Conservation (phyloP, 2,113 vertebrate genomes). For the Struthidea cinerea region DNA sequence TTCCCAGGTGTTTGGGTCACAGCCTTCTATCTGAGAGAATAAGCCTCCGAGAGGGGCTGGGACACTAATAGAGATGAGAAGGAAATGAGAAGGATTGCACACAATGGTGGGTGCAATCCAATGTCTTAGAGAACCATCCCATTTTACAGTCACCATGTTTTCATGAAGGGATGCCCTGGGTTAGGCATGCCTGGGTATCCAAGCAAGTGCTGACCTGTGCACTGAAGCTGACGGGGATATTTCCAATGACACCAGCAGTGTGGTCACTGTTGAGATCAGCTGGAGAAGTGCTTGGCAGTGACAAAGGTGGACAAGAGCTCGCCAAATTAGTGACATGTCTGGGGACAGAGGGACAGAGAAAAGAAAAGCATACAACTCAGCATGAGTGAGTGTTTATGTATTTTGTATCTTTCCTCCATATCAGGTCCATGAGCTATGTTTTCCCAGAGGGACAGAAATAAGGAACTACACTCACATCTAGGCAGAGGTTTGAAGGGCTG, state of each 20-base stretch:
- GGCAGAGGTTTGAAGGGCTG: background rate
- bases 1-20: background rate
- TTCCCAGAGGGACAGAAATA: background rate
- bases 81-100: background rate
- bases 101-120: background rate
- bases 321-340: accelerated
- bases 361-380: background rate
- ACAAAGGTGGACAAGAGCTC: background rate
- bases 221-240: accelerated
- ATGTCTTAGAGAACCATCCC: accelerated
- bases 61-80: background rate
- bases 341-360: background rate
- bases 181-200: background rate
- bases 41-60: background rate
- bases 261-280: background rate
- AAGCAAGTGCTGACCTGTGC: accelerated
- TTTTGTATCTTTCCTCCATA: background rate
- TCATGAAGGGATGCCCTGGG: background rate
- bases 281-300: background rate
- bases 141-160: accelerated
- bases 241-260: accelerated
- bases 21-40: background rate
- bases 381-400: background rate
- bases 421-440: accelerated
- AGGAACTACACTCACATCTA: background rate